Evolutionary conservation across 2,888 invertebrate species (phyloP).

Genomic region (Morinoia aosen): DNA sequence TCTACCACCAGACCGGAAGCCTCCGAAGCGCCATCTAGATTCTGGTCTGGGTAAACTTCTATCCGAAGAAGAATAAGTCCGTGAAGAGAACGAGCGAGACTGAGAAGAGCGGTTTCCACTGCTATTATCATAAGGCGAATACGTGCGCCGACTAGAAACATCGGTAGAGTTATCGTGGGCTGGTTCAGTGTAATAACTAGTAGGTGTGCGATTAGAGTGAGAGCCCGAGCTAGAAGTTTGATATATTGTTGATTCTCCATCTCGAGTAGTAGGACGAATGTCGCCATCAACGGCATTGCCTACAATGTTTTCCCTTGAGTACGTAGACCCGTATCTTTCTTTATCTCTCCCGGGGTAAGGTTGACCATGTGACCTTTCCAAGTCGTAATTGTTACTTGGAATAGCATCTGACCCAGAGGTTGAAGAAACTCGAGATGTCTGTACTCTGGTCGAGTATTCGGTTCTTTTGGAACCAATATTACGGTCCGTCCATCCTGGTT

Average conservation of each 20-base stretch:
- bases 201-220: neutral
- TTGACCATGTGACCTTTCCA: neutral
- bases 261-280: neutral
- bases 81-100: neutral
- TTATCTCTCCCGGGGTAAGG: neutral
- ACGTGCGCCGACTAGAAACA: constrained; percentile 12
- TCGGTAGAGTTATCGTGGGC: neutral
- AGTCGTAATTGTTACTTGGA: neutral
- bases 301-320: neutral
- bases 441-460: neutral
- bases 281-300: neutral
- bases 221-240: neutral
- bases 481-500: neutral
- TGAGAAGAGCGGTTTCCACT: neutral
- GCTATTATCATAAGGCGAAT: neutral
- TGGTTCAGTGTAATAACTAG: neutral
- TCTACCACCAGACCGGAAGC: neutral
- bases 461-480: neutral
- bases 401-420: neutral
- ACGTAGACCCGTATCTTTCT: neutral
- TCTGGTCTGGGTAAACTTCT: neutral
- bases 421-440: neutral
- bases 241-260: neutral
- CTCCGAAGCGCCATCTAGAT: constrained; percentile 6
- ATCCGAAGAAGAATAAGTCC: constrained; percentile 9